Evolutionary conservation across 2,797 vertebrate species (phyloP), one percentile per base, ranked within the genome.

Genomic region (Megaceryle alcyon): DNA sequence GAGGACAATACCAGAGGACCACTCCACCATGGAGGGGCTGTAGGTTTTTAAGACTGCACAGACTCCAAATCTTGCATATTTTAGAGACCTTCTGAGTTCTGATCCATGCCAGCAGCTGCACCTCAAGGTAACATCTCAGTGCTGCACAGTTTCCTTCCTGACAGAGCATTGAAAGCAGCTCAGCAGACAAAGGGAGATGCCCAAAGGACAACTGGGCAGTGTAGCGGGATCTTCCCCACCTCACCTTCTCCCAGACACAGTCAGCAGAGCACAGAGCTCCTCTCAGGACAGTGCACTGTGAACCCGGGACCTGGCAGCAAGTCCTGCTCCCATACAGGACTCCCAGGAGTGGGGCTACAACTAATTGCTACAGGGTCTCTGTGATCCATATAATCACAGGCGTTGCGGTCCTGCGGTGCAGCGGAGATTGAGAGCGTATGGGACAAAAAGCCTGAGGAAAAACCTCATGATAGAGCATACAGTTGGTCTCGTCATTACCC

Each of bases 241-340:
- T 7, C 31, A 54, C 12, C 37, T 75, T 86, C 61, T 93, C 78
- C 51, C 25, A 54, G 61, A 31, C 14, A 18, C 1, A 46, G 21
- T 31, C 35, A 35, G 71, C 43, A 44, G 54, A 82, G 41, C 25
- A 3, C 0, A 0, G 37, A 69, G 44, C 9, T 82, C 18, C 31
- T 66, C 35, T 51, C 2, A 5, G n/a, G 33, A 44, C 4, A 3
- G n/a, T 2, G 12, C 0, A 1, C 4, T 12, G 60, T 4, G 41
- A 43, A 46, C 33, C 57, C 16, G 7, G 25, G 37, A 44, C 44
- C 53, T 31, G 44, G 63, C 57, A 84, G 63, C 33, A 79, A 72
- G 15, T 14, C 17, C 20, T 82, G 4, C 37, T 65, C 17, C 6
- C 7, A 15, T 44, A 23, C 2, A 4, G 39, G 25, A 33, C 48